Conservation (phyloP, 2,113 vertebrate species). For the Helogale parvula region DNA sequence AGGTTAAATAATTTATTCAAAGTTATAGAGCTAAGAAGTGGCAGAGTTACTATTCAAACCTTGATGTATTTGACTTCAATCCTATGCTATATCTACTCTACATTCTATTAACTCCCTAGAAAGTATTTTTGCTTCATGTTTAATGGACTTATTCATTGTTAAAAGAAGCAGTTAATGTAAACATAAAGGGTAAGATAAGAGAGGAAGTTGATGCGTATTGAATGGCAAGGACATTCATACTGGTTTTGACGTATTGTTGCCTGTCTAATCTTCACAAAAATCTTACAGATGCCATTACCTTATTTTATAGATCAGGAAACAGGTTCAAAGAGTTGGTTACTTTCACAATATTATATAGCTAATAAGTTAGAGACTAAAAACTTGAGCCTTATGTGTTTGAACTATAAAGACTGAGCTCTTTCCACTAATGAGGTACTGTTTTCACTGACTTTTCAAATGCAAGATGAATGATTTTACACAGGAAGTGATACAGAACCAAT, state of each 20-base stretch:
- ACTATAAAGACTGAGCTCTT: neutral
- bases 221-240: neutral
- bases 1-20: neutral
- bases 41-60: neutral
- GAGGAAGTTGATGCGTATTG: neutral
- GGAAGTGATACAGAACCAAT: neutral
- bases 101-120: neutral
- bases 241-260: neutral
- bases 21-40: neutral
- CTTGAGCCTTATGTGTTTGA: neutral
- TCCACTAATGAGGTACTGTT: neutral
- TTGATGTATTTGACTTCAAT: neutral
- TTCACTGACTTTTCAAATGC: conserved; percentile 33
- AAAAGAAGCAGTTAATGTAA: neutral
- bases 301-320: neutral
- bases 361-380: neutral
- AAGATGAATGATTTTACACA: neutral
- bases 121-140: neutral
- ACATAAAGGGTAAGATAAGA: neutral
- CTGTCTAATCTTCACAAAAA: neutral
- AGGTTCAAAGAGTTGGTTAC: neutral
- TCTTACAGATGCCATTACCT: neutral
- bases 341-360: neutral
- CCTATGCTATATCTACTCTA: neutral
- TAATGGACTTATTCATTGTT: neutral